Percentiles rank a stretch among this genome's conserved stretches.
Conservation (phyloP, 2,888 invertebrate species). For the Campopleginae sp. region DNA sequence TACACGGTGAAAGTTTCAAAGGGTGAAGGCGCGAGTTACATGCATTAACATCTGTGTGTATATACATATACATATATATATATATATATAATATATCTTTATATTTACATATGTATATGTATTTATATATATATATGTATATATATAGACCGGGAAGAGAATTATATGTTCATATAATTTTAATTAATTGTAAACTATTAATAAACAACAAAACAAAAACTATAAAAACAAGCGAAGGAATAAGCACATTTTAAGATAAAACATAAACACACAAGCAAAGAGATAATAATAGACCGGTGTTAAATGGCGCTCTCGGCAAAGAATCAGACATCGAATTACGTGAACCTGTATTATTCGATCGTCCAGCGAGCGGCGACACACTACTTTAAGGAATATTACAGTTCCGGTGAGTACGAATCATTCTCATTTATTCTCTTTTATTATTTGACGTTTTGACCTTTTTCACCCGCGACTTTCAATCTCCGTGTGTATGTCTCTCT, state of each 20-base stretch:
- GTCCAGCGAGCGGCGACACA: constrained; percentile 89
- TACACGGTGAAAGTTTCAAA: constrained; percentile 62
- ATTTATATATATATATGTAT: constrained; percentile 34
- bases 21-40: constrained; percentile 41
- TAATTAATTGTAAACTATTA: constrained; percentile 31
- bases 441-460: constrained; percentile 20
- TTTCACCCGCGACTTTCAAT: not conserved
- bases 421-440: constrained; percentile 15
- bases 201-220: not conserved
- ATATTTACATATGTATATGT: constrained; percentile 5
- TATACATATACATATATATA: constrained; percentile 26
- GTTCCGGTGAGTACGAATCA: constrained; percentile 86
- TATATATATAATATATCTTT: not conserved
- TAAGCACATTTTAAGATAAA: constrained; percentile 63
- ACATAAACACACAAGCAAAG: constrained; percentile 64
- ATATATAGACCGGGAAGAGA: constrained; percentile 14
- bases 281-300: constrained; percentile 75
- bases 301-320: constrained; percentile 84
- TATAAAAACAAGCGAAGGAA: not conserved
- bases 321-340: constrained; percentile 87
- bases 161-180: constrained; percentile 46
- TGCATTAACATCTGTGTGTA: constrained; percentile 9
- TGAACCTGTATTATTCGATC: constrained; percentile 89
- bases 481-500: not conserved
- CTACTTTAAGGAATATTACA: constrained; percentile 89